phyloP scores from a whole-genome alignment of 2,888 invertebrate genomes.

The Panzeria rudis region DNA sequence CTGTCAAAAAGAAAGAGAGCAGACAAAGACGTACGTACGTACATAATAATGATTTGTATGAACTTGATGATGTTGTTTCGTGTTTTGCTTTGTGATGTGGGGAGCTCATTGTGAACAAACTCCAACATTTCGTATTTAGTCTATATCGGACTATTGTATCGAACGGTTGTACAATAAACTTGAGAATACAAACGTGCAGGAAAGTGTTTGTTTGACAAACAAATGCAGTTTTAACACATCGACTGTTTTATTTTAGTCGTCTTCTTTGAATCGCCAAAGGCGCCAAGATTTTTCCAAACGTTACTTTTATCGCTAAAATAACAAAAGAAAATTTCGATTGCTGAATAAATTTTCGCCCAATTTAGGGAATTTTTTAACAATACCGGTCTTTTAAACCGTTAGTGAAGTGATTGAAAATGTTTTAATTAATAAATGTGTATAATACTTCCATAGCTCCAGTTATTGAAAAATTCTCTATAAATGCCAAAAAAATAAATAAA shows the following conservation, averaged over 20 bases:
- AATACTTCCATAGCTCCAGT: background rate
- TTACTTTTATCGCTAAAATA: background rate
- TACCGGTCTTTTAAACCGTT: background rate
- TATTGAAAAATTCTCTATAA: background rate
- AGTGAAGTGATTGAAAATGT: background rate
- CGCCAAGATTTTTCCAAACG: conserved; percentile 52
- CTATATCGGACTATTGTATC: conserved; percentile 79
- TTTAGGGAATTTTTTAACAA: conserved; percentile 1
- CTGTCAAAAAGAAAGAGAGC: conserved; percentile 19
- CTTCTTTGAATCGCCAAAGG: conserved; percentile 50
- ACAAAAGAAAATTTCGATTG: conserved; percentile 1
- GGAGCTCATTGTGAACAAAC: conserved; percentile 59
- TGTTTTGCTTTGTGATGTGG: conserved; percentile 50
- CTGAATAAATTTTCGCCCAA: background rate
- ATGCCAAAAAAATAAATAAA: conserved; percentile 21
- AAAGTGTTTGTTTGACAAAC: conserved; percentile 31
- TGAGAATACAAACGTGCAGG: conserved; percentile 8
- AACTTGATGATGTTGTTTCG: conserved; percentile 71
- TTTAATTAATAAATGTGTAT: background rate
- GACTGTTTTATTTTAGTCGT: conserved; percentile 45
- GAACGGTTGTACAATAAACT: conserved; percentile 76
- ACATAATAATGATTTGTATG: conserved; percentile 56
- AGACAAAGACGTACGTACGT: background rate
- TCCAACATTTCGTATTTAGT: conserved; percentile 77
- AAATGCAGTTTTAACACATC: conserved; percentile 47